Base-by-base conservation (phyloP, 2,888 invertebrate species). In the Anaspis maculata region DNA sequence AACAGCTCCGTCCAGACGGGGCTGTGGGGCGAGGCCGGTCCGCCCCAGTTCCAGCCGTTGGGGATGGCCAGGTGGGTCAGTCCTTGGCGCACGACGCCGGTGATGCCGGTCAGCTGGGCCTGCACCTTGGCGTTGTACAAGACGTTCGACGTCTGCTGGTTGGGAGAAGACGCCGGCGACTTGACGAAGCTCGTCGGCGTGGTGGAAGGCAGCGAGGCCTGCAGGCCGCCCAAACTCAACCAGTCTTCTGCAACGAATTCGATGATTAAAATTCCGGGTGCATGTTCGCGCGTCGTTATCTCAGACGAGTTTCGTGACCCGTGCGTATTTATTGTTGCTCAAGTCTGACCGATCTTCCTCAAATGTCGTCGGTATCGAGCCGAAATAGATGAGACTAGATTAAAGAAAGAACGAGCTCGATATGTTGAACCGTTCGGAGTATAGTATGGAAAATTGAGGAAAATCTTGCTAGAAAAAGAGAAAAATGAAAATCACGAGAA, bases 11-110 rank as follows among this genome's bases (percentile, higher is more conserved):
- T 74, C 81, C 83, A 87, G 2, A 85, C 66, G 2, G 87, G 88
- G 50, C 79, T 83, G 61, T 76, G 78, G 21, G 77, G 75, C 14
- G 83, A 83, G 2, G 77, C 83, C 1, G 79, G 72, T 0, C 87
- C 88, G 7, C 85, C 85, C 86, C 84, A 86, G 11, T 74, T 74
- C 86, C 86, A 87, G 3, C 83, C 84, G n/a, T 79, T 71, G 0
- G 87, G 87, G 43, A 88, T 87, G 27, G 84, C 83, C 31, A 85
- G 65, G 53, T 84, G 85, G 36, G 76, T 76, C 24, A 87, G 65
- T 0, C 86, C 86, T 10, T 78, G 73, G 30, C 74, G 70, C 22
- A 87, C 71, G n/a, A 78, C 72, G 3, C 79, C 79, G 25, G 72
- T 67, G 33, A 68, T 57, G 1, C 77, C 76, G 39, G 76, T 77